Base-by-base conservation (phyloP, 2,797 vertebrate species). In the Dryobates pubescens region DNA sequence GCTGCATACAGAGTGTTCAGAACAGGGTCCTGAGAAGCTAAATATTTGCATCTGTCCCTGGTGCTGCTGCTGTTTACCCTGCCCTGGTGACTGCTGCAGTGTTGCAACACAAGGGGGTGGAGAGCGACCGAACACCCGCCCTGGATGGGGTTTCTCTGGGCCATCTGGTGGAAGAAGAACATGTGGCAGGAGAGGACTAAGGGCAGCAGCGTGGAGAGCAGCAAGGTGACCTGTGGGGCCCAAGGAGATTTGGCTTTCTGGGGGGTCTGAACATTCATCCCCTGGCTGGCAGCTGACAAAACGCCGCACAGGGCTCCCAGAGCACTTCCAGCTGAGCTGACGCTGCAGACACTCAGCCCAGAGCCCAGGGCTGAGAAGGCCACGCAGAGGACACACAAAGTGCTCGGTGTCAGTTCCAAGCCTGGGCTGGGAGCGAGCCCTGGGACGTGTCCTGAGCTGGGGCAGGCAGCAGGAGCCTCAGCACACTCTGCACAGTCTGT, bases 31-130 rank as follows among this genome's bases (percentile, higher is more conserved):
- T 82, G 86, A 82, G 88, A 95, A 96, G 95, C 93, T 79, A 93
- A 96, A 91, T 93, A 96, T 96, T 82, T 97, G 95, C 95, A 95
- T 84, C 91, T 88, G 84, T 65, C 87, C 95, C 95, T 90, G 76
- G 82, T 89, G 94, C 72, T 26, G 89, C 88, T 8, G 58, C 91
- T 94, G 77, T 86, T 94, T 93, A 82, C 93, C 93, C 93, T 92
- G 74, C 92, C 92, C 82, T 88, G 93, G 30, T 49, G 92, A 93
- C 63, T 88, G 13, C 82, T 61, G 87, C 78, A 65, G 30, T 18
- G 84, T 96, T 24, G 91, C 94, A 88, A 93, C 80, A 62, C 13
- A 45, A 54, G 30, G 85, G 91, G 94, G 91, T 62, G 95, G 89
- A 77, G 68, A 74, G 64, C 57, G 12, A 73, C 82, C 61, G 63